A percentile compares a stretch with the other conserved stretches of the same genome.
phyloP scores from a whole-genome alignment of 2,797 vertebrate species.

The Clamator glandarius region DNA sequence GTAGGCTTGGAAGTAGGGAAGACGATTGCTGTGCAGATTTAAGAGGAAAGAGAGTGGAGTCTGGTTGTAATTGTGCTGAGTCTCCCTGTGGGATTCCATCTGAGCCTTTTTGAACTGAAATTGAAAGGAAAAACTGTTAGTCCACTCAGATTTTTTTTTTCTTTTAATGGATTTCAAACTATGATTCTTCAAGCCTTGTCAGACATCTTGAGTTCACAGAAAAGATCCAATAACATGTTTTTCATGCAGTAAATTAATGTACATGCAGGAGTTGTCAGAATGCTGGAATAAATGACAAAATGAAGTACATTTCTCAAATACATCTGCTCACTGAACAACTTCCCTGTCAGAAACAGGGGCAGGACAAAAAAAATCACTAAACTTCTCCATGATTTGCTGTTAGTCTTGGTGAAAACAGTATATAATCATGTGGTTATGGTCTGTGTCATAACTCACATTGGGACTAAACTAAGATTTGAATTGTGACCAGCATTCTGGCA shows the following conservation, averaged over 20 bases:
- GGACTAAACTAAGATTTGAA: background rate
- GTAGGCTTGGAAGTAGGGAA: background rate
- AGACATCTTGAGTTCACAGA: background rate
- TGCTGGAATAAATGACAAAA: background rate
- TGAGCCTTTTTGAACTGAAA: background rate
- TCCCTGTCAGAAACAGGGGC: background rate
- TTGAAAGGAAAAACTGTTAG: background rate
- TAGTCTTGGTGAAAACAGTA: background rate
- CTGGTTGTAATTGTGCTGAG: background rate
- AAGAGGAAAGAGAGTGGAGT: background rate
- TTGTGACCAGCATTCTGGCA: background rate
- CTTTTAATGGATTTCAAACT: background rate
- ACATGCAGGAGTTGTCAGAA: background rate
- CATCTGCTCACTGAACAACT: background rate
- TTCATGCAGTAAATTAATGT: background rate
- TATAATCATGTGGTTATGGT: background rate
- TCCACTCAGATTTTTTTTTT: background rate
- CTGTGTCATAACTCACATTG: background rate
- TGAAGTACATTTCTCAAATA: background rate
- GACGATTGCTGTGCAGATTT: background rate
- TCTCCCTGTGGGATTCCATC: background rate
- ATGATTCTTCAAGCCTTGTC: background rate
- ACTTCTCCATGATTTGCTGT: background rate
- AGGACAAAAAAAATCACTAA: background rate
- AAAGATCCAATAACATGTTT: background rate